Base-by-base conservation (phyloP, 1,140 invertebrate genomes). In the Mycetomoellerius zeteki region DNA sequence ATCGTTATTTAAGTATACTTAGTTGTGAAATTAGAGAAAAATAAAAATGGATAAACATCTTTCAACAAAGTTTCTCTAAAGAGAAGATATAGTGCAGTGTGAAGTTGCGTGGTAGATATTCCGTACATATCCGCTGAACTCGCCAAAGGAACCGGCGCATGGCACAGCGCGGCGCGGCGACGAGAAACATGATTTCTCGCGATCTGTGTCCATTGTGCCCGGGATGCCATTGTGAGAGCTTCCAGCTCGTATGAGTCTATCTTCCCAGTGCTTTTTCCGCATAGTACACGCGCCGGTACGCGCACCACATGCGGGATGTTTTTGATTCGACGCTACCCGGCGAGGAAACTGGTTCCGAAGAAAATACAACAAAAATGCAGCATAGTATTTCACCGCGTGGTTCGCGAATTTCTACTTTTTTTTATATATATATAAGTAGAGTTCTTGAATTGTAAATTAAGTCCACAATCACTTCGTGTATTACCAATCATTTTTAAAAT, bases 151-250 rank as follows among this genome's bases (percentile, higher is more conserved):
- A 62, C 80, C n/a, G 21, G 37, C 37, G 37, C 37, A n/a, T n/a
- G 37, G 10, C 10, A 14, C 43, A 10, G 12, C 47, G 47, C 47
- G 47, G 64, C 50, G 62, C n/a, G 16, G 58, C 60, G 56, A 60
- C 50, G 80, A 77, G 72, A 64, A 85, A 64, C 47, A 58, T 78
- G 73, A 67, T 85, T 85, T 85, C 62, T 85, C 73, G 73, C 60
- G 82, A 85, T 77, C 82, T 77, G 58, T 77, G 72, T 52, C 60
- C 82, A 77, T 85, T 85, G 82, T 78, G 58, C 47, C 47, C 27
- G 58, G 43, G n/a, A 77, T 64, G 58, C 82, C 58, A 77, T 85
- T 85, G 82, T 75, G 82, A 64, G 43, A 77, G 47, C 33, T 52
- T 64, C 72, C 47, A 77, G 56, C n/a, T 65, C 62, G 72, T 27